Evolutionary conservation across 2,797 vertebrate species (phyloP), one percentile per base, ranked within the genome.

Genomic region (Enteromius paludinosus): DNA sequence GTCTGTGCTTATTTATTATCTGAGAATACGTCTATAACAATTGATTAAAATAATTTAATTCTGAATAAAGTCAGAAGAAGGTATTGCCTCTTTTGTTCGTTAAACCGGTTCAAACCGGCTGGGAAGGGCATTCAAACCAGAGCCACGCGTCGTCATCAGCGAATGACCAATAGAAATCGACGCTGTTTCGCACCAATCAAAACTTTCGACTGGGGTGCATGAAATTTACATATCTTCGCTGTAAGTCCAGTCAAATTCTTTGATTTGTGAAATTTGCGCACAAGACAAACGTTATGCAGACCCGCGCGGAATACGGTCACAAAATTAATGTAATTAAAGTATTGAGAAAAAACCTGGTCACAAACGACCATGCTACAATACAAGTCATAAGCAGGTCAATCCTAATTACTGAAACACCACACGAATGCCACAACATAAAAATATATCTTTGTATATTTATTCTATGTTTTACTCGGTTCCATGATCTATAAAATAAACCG

Each of bases 61-160:
- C 4, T 47, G 18, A 56, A 52, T 17, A 2, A 25, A 5, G 38
- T 28, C 25, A 73, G 12, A 43, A 1, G 0, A 49, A 38, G 6
- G 68, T 33, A 23, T 65, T 35, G 30, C 54, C 59, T 45, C 83
- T 83, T 41, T 86, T 86, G 85, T 88, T 78, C 33, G 25, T 68
- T 28, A 52, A 81, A 81, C 87, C 78, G 47, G 87, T 83, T 79
- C 54, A 72, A 79, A 86, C 85, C 73, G 81, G 87, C 78, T 75
- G 30, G 23, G 9, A 74, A 79, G 47, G 49, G 12, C 41, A 25
- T 11, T 72, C 41, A 20, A 10, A 12, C 41, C 38, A 47, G 2
- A 45, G 38, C 23, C 17, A 52, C 8, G 0, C 18, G 41, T 18
- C 38, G 1, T 43, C 8, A n/a, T 82, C 14, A 14, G 38, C 30